A percentile compares a stretch with the other conserved stretches of the same genome.
phyloP scores from a whole-genome alignment of 2,113 vertebrate genomes.

The Climacteris rufus region DNA sequence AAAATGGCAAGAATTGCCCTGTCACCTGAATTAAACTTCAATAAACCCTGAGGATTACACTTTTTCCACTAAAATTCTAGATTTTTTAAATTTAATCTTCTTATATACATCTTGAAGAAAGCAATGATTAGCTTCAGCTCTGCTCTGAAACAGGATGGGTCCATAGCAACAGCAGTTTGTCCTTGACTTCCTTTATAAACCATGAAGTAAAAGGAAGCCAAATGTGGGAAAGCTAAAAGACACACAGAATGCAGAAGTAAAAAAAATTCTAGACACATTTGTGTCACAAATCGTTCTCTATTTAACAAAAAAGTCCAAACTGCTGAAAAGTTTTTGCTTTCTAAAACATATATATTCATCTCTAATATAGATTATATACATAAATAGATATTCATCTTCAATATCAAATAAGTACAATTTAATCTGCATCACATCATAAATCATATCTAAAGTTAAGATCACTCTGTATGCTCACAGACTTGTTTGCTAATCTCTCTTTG shows the following conservation, averaged over 20 bases:
- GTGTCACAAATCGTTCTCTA: no score
- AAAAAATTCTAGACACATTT: not conserved
- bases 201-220: not conserved
- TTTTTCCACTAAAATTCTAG: not conserved
- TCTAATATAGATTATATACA: no score
- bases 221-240: not conserved
- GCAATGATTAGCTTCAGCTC: not conserved
- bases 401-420: not conserved
- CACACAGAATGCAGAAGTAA: not conserved
- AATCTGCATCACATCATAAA: not conserved
- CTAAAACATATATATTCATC: not conserved
- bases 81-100: not conserved
- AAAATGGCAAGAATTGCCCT: slow-evolving; percentile 2
- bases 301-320: not conserved
- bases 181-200: not conserved
- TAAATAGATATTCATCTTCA: not conserved
- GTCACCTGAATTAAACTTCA: slow-evolving; percentile 2
- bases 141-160: not conserved
- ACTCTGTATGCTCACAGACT: not conserved
- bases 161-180: not conserved
- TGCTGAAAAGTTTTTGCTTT: not conserved
- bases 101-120: slow-evolving; percentile 24
- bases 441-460: not conserved
- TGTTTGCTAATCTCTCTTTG: not conserved
- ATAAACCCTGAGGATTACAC: not conserved